Evolutionary conservation across 2,888 invertebrate species (phyloP), one percentile per base, ranked within the genome.

Genomic region (Sinotaia quadrata): DNA sequence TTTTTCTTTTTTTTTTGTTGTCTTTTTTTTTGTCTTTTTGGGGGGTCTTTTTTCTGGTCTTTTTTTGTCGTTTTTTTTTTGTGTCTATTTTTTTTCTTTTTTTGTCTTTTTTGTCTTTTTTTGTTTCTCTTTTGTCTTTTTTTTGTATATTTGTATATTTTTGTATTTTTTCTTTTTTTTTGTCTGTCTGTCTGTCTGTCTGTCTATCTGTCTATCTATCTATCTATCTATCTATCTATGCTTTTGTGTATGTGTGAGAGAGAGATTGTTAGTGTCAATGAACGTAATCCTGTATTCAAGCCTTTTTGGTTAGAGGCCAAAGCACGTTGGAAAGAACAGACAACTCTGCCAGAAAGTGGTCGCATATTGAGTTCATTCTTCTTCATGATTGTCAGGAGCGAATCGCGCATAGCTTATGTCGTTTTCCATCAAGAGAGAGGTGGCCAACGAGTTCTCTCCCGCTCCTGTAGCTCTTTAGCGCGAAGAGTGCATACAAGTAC

Each of bases 371-470:
- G 18, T 27, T 51, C 61, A 36, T 62, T 62, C 61, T 36, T 62
- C 37, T 10, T 36, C 37, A 59, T 49, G 15, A 21, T 51, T 62
- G 51, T 62, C 62, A 62, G 51, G 34, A 47, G 36, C 62, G 33
- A 31, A 24, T 24, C 21, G 18, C 1, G 36, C 52, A 63, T 63
- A 24, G 27, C 51, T 24, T n/a, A 29, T 41, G 51, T 63, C 63
- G 8, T n/a, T 29, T 31, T 41, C 41, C 34, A 63, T 52, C 37
- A 36, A 24, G n/a, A 18, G 29, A 21, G 52, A 52, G 2, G 41
- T 63, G 52, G 63, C 63, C 52, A 63, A 52, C 63, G 15, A 63
- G 63, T 63, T 63, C 63, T 63, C 52, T 37, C 41, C 36, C n/a
- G n/a, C n/a, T n/a, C 18, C 8, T n/a, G 27, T 18, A 24, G 21